Percentiles rank a stretch among this genome's conserved stretches.
These are phyloP conservation scores for Lagodon rhomboides DNA, from an alignment of 2,797 vertebrate genomes.

Conservation along the genomic window DNA sequence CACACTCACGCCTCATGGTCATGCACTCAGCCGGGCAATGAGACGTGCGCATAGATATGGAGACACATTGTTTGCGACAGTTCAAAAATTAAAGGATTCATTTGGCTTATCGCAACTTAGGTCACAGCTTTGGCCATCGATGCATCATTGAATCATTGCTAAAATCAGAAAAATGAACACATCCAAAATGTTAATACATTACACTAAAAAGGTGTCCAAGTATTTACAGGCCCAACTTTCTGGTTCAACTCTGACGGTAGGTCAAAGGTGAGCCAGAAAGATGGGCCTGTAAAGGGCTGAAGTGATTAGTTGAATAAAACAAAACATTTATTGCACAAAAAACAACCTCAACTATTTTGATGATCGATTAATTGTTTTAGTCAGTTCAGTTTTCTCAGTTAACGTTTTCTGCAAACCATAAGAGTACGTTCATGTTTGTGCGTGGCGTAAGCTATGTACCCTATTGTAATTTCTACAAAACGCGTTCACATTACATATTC, in stretches of 20 bases:
- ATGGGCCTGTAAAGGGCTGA: neutral
- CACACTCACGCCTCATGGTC: constrained; percentile 36
- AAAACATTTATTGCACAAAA: neutral
- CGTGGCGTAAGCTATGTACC: too few species aligned
- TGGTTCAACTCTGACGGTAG: too few species aligned
- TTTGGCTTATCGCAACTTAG: neutral
- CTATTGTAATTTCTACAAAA: too few species aligned
- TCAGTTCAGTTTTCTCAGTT: too few species aligned
- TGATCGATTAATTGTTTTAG: neutral
- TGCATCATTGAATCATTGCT: neutral
- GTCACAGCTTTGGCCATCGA: neutral
- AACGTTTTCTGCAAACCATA: too few species aligned
- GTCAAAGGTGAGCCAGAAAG: neutral
- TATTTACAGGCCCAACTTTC: too few species aligned
- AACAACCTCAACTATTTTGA: neutral
- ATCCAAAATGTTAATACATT: too few species aligned
- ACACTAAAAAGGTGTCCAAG: too few species aligned
- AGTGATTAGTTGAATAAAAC: neutral
- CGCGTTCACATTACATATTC: too few species aligned
- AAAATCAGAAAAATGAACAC: neutral
- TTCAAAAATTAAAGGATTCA: constrained; percentile 6
- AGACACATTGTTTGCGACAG: constrained; percentile 21
- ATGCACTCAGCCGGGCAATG: constrained; percentile 22
- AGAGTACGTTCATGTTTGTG: too few species aligned
- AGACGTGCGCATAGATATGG: constrained; percentile 18